Evolutionary conservation across 2,113 vertebrate species (phyloP).

Genomic region (Xyliphius kryptos): DNA sequence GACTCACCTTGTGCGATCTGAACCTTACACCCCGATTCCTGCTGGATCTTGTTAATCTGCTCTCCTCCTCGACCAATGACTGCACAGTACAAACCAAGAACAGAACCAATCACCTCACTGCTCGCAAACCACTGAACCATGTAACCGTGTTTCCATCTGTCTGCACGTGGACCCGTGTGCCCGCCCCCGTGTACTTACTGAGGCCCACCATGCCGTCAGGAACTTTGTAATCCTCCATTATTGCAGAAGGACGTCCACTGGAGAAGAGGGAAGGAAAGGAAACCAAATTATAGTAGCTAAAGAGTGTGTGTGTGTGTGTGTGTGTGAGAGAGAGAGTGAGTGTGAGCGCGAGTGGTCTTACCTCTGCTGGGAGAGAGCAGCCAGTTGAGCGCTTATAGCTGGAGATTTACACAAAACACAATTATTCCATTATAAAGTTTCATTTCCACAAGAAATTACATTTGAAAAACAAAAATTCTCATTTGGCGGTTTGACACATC

Average conservation of each 20-base stretch:
- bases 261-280: too few species aligned
- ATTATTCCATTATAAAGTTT: too few species aligned
- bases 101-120: neutral
- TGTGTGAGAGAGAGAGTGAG: too few species aligned
- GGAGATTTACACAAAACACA: conserved; percentile 25
- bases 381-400: conserved; percentile 79
- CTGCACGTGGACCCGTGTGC: too few species aligned
- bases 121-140: neutral
- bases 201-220: conserved; percentile 91
- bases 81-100: conserved; percentile 12
- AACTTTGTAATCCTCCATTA: conserved; percentile 83
- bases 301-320: too few species aligned
- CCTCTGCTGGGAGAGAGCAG: conserved; percentile 78
- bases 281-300: too few species aligned
- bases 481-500: too few species aligned
- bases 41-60: conserved; percentile 94
- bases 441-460: too few species aligned
- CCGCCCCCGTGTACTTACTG: conserved; percentile 86
- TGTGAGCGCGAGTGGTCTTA: too few species aligned
- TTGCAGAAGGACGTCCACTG: conserved; percentile 62
- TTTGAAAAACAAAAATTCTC: too few species aligned
- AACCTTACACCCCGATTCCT: too few species aligned
- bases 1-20: conserved; percentile 76
- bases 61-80: conserved; percentile 81
- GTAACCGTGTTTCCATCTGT: too few species aligned